A percentile compares a stretch with the other conserved stretches of the same genome.
phyloP scores from a whole-genome alignment of 2,113 vertebrate species.

The Chaenocephalus aceratus region DNA sequence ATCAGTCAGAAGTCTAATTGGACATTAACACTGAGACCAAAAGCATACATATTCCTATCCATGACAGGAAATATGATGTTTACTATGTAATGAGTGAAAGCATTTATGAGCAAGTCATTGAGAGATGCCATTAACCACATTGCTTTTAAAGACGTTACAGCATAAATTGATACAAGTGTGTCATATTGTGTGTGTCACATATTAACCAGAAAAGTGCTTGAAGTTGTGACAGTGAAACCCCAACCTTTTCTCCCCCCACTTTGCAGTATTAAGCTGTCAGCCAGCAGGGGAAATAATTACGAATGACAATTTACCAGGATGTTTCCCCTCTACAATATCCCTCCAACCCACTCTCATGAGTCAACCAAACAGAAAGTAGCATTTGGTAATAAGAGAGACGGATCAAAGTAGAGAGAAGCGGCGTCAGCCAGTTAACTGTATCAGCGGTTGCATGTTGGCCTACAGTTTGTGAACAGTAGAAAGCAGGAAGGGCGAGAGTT shows the following conservation, averaged over 20 bases:
- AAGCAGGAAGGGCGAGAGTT: neutral
- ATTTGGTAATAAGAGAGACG: slow-evolving; percentile 32
- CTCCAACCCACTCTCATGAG: slow-evolving; percentile 32
- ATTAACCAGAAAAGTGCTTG: slow-evolving; percentile 4
- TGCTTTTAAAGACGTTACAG: neutral
- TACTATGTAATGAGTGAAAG: slow-evolving; percentile 4
- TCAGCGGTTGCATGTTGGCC: slow-evolving; percentile 1
- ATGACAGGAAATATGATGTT: neutral
- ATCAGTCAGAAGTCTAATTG: slow-evolving; percentile 8
- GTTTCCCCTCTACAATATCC: slow-evolving; percentile 29
- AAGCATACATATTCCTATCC: slow-evolving; percentile 2
- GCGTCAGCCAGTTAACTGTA: neutral
- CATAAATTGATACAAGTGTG: neutral
- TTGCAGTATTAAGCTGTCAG: slow-evolving; percentile 27
- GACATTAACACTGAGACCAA: slow-evolving; percentile 7
- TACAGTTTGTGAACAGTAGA: neutral
- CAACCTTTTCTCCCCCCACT: neutral
- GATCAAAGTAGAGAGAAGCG: slow-evolving; percentile 28
- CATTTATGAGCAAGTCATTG: neutral
- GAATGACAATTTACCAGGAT: slow-evolving; percentile 55
- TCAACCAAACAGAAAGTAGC: slow-evolving; percentile 33
- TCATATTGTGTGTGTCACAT: neutral
- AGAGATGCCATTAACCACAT: neutral
- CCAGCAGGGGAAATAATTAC: slow-evolving; percentile 55
- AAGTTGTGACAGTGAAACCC: neutral